Base-by-base conservation (phyloP, 2,888 invertebrate genomes). In the Agapostemon virescens region DNA sequence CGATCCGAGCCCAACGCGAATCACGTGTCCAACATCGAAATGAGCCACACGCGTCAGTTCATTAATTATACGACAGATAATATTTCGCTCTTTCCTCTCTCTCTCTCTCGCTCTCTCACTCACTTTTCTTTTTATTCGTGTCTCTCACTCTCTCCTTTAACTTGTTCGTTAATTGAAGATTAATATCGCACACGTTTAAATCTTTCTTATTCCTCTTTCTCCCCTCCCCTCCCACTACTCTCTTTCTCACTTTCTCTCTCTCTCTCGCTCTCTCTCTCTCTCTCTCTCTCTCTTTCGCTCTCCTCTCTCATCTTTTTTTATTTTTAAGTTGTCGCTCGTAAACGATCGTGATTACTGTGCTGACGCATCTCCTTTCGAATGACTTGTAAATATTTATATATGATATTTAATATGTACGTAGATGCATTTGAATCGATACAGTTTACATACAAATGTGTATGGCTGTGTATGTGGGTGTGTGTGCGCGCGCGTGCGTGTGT, bases 1-100 rank as follows among this genome's bases (percentile, higher is more conserved):
- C 81, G 72, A 80, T 79, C 83, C 82, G 82, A 86, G 80, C 75
- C 75, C 84, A 81, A 77, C 83, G 72, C 77, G 77, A 81, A 82
- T 81, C 82, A 74, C 77, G 73, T 82, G 66, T 75, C 68, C 84
- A 76, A 84, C 55, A 77, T 74, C 45, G 73, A 82, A 79, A 81
- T 79, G 77, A 84, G 71, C 76, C 72, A 78, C 72, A 78, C 83
- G 84, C 81, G 72, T 77, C 82, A 82, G 74, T 87, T 81, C 76
- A 83, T 84, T 85, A 85, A 90, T 88, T 88, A 26, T 55, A 90
- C 86, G 87, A 88, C 88, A 90, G 87, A 90, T 89, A 88, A 88
- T 87, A 88, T 89, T 86, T 89, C 86, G 86, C 83, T 77, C 55
- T 33, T 36, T 36, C 61, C 58, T 33, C 42, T n/a, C 13, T 20